Evolutionary conservation across 2,113 vertebrate genomes (phyloP).

Genomic region (Poeciliopsis occidentalis): DNA sequence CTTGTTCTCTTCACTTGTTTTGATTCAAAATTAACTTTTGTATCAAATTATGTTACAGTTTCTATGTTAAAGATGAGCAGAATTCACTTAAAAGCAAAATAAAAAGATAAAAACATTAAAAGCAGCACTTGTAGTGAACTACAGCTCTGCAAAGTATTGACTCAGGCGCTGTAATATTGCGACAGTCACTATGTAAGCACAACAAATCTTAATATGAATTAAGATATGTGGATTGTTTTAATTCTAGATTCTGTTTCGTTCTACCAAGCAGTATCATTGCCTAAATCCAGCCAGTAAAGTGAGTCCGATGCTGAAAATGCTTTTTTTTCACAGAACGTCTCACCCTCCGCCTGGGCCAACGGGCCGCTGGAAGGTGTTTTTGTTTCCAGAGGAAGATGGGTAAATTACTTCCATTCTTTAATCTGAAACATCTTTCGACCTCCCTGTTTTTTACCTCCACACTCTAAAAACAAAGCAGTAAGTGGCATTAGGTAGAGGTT

Average conservation of each 20-base stretch:
- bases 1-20: too few species aligned
- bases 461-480: conserved; percentile 35
- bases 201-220: neutral
- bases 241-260: too few species aligned
- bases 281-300: neutral
- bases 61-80: too few species aligned
- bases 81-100: too few species aligned
- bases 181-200: neutral
- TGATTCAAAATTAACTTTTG: too few species aligned
- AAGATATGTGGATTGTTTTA: neutral
- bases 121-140: neutral
- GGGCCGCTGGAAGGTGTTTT: conserved; percentile 54
- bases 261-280: neutral
- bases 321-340: neutral
- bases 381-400: conserved; percentile 67
- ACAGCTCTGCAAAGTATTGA: neutral
- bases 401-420: conserved; percentile 73
- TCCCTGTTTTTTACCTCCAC: conserved; percentile 21
- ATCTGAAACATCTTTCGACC: conserved; percentile 70
- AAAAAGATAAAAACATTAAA: too few species aligned
- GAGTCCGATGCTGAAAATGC: neutral
- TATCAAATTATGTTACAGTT: too few species aligned
- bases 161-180: neutral
- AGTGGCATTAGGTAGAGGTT: neutral
- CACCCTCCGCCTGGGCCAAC: conserved; percentile 27